Evolutionary conservation across 1,140 invertebrate species (phyloP), one percentile per base, ranked within the genome.

Genomic region (Danaus melanippus): DNA sequence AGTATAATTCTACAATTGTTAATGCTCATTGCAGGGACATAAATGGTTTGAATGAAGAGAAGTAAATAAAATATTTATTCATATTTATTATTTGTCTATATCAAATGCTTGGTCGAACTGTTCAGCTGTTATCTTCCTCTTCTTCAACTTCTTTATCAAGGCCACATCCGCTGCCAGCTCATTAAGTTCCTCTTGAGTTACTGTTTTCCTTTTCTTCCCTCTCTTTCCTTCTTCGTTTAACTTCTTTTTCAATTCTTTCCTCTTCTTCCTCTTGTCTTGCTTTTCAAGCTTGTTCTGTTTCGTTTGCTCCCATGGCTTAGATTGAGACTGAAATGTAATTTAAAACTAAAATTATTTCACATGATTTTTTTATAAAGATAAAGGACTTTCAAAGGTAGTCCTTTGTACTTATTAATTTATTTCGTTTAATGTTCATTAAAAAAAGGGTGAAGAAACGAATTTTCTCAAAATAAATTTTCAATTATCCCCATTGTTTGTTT

Each of bases 111-210:
- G 81, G 66, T 92, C 88, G 67, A 89, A 91, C 56, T 92, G 88
- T 60, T 91, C 89, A 42, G 91, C 75, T 2, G 81, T 87, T 11
- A 92, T 91, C 68, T 97, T 97, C 70, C 94, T 93, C 70, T 92
- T 95, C 76, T 97, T 97, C 0, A 96, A 87, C 74, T 96, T 96
- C 76, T 97, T 98, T 12, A 97, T 89, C 40, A 98, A 85, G 1
- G 92, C 90, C 46, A 95, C 91, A 82, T 98, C 96, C 60, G 92
- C 92, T 7, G 91, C 92, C 32, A 98, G 79, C 71, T 97, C 95
- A 46, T 94, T 90, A n/a, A 96, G 75, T 63, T 98, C 95, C 62
- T 95, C 92, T 65, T 93, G 89, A 12, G 89, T 91, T 40, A 91
- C 87, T 54, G 89, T 84, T 64, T 87, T 78, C 62, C 87, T 82